phyloP scores from a whole-genome alignment of 2,888 invertebrate genomes.

The Stenurella melanura region DNA sequence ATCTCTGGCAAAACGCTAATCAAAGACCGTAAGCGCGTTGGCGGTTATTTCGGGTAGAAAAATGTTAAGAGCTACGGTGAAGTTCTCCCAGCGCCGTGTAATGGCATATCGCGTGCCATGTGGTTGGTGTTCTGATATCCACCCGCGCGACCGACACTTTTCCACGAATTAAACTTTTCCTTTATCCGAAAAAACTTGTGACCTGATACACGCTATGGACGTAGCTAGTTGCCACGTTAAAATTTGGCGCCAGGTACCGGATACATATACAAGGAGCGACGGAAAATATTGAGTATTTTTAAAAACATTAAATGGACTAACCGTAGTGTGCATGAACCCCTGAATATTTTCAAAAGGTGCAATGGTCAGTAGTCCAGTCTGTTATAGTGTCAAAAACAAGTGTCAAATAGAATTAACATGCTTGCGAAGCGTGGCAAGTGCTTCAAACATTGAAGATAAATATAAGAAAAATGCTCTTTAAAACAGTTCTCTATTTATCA shows the following conservation, averaged over 20 bases:
- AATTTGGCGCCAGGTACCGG: background rate
- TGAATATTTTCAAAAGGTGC: too few species aligned
- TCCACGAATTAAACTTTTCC: conserved; percentile 26
- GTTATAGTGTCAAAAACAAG: too few species aligned
- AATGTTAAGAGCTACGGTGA: conserved; percentile 21
- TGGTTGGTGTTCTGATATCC: conserved; percentile 23
- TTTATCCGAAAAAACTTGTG: conserved; percentile 23
- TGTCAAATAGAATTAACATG: too few species aligned
- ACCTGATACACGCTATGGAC: conserved; percentile 17
- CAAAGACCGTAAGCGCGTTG: conserved; percentile 27
- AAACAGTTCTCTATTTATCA: too few species aligned
- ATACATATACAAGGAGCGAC: too few species aligned
- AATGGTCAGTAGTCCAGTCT: too few species aligned
- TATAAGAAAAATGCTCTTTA: too few species aligned
- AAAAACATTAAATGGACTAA: too few species aligned
- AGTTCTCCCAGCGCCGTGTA: background rate
- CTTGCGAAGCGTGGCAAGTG: too few species aligned
- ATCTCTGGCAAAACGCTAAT: conserved; percentile 42
- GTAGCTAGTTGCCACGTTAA: background rate
- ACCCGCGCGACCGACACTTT: conserved; percentile 7
- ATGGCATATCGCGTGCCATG: conserved; percentile 20
- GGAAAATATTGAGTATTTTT: too few species aligned
- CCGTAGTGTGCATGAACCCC: too few species aligned
- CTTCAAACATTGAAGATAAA: too few species aligned
- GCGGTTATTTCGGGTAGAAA: conserved; percentile 31